phyloP scores from a whole-genome alignment of 1,140 invertebrate species.

The Microplitis mediator region DNA sequence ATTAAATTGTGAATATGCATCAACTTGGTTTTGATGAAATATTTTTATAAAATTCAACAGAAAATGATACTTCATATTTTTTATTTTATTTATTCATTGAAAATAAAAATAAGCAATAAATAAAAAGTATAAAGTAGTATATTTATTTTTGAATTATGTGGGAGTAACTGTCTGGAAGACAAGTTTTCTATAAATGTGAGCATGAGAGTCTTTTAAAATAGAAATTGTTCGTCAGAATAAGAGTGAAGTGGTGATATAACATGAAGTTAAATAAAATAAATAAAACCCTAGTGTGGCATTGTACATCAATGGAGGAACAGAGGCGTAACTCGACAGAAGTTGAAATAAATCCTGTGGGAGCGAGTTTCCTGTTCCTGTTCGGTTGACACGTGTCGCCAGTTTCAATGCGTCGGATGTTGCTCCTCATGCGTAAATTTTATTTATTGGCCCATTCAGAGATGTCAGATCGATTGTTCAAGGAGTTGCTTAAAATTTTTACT shows the following conservation, averaged over 20 bases:
- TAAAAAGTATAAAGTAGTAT: background rate
- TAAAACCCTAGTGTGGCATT: background rate
- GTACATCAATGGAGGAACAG: slow-evolving; percentile 26
- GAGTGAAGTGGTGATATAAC: background rate
- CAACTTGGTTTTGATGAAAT: too few species aligned
- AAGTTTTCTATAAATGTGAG: background rate
- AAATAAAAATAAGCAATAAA: background rate
- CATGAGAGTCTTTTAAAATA: background rate
- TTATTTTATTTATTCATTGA: background rate
- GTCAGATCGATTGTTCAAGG: slow-evolving; percentile 25
- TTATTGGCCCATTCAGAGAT: slow-evolving; percentile 38
- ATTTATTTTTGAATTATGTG: background rate
- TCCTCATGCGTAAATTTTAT: slow-evolving; percentile 47
- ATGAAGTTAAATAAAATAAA: background rate
- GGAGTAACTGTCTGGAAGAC: too few species aligned
- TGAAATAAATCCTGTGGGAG: slow-evolving; percentile 51
- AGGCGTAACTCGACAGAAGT: slow-evolving; percentile 27
- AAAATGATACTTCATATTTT: too few species aligned
- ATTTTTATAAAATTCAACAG: too few species aligned
- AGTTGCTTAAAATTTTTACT: background rate
- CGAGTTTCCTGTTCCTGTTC: slow-evolving; percentile 43
- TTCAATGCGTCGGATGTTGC: slow-evolving; percentile 45
- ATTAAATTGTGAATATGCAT: too few species aligned
- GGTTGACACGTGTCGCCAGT: slow-evolving; percentile 49
- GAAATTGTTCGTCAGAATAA: background rate